These are phyloP conservation scores for Chelonia mydas DNA, from an alignment of 2,797 vertebrate species.

Conservation along the genomic window DNA sequence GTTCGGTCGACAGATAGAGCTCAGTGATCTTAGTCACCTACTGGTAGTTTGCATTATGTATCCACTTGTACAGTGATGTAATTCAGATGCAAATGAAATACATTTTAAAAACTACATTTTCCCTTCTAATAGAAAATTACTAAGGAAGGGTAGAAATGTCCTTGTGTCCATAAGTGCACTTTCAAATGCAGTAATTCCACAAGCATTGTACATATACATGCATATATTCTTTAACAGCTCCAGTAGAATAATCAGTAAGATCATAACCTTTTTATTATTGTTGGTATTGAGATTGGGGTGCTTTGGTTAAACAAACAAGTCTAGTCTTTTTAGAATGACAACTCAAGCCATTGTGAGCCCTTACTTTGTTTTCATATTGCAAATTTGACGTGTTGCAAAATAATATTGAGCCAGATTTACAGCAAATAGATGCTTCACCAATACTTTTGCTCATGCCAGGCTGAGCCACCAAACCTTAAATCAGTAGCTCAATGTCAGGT, in stretches of 20 bases:
- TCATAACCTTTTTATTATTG: conserved; percentile 34
- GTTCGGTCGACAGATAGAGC: conserved; percentile 33
- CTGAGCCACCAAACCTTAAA: conserved; percentile 49
- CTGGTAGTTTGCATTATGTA: conserved; percentile 57
- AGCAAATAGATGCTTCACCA: conserved; percentile 56
- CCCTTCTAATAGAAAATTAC: conserved; percentile 60
- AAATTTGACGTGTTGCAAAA: conserved; percentile 48
- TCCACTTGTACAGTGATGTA: conserved; percentile 44
- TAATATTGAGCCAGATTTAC: conserved; percentile 40
- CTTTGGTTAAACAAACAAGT: conserved; percentile 48
- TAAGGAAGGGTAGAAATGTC: conserved; percentile 41
- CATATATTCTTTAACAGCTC: conserved; percentile 1
- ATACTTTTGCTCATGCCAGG: conserved; percentile 23
- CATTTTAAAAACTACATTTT: conserved; percentile 43
- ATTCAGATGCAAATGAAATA: conserved; percentile 58
- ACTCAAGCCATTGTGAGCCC: conserved; percentile 22
- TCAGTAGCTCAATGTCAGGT: conserved; percentile 40
- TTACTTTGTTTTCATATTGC: conserved; percentile 19
- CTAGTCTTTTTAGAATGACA: conserved; percentile 26
- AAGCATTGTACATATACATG: conserved; percentile 1
- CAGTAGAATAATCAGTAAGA: conserved; percentile 37
- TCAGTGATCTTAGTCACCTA: conserved; percentile 20
- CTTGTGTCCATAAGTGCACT: conserved; percentile 54
- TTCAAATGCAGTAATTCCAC: conserved; percentile 50
- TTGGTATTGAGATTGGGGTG: conserved; percentile 22